Percentiles rank a stretch among this genome's conserved stretches.
phyloP scores from a whole-genome alignment of 2,113 vertebrate genomes.

The Ploceus nigricollis region DNA sequence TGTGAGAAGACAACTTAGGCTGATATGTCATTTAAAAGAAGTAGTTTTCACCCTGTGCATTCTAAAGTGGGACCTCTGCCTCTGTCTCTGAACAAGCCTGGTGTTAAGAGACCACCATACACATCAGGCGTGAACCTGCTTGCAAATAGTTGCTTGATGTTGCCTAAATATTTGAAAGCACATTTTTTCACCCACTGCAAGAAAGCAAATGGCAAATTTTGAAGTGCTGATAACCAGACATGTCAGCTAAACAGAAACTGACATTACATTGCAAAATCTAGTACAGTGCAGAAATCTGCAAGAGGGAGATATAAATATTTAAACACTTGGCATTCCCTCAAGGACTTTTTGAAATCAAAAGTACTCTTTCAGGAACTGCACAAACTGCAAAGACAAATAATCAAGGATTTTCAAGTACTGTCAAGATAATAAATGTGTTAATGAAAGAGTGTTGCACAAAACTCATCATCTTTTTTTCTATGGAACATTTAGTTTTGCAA shows the following conservation, averaged over 20 bases:
- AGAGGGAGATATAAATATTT: conserved; percentile 48
- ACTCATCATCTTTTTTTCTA: conserved; percentile 9
- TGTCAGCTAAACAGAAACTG: background rate
- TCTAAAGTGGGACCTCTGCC: background rate
- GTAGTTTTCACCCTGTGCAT: background rate
- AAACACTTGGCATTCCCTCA: conserved; percentile 9
- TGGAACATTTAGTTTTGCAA: conserved; percentile 41
- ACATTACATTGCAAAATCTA: conserved; percentile 23
- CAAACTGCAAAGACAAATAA: conserved; percentile 1
- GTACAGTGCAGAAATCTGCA: background rate
- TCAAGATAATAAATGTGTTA: background rate
- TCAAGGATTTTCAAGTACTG: background rate
- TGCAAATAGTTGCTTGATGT: background rate
- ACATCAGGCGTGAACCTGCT: background rate
- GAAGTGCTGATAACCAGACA: background rate
- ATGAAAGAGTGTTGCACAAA: background rate
- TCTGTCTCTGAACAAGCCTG: background rate
- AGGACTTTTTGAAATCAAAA: conserved; percentile 3
- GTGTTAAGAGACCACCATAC: background rate
- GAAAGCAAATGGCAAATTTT: conserved; percentile 2
- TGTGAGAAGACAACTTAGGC: background rate
- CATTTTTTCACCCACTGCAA: background rate
- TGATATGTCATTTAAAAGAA: background rate
- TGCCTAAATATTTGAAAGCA: conserved; percentile 8
- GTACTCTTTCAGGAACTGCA: conserved; percentile 15